Base-by-base conservation (phyloP, 2,888 invertebrate species). In the Theretra japonica region DNA sequence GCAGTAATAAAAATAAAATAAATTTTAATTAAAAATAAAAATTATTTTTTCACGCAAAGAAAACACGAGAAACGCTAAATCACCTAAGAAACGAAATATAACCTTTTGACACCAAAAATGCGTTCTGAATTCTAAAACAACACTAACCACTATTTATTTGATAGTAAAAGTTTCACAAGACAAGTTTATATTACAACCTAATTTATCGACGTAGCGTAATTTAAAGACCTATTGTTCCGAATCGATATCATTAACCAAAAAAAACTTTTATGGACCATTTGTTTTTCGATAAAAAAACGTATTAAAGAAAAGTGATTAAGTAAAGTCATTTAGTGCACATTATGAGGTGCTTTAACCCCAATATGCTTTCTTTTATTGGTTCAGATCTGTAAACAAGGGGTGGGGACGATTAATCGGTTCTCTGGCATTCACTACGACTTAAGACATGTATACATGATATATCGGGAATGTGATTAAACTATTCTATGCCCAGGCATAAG, bases 271-370 rank as follows among this genome's bases (percentile, higher is more conserved):
- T 48, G 17, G 41, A 41, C 11, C 62, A 62, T 62, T 62, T 41
- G 33, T 33, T 41, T 21, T 11, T 33, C 30, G 41, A 48, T 62
- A 62, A 65, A 48, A 65, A 65, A 48, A 23, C 23, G 65, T 65
- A 48, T 48, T 65, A 21, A 23, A 65, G 23, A 48, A 65, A 65
- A 65, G 65, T 65, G 65, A 65, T 62, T 62, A 62, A 59, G 19
- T 33, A 33, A 62, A 48, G 65, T 48, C 41, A 65, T 65, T 65
- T 65, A 25, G 23, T 15, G 41, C 17, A 17, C 23, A 2, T 65
- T 48, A 33, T 41, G 21, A 48, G 65, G 23, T 48, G 21, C 8
- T 65, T 48, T 48, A 21, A 65, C 41, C 23, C 41, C 23, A 65
- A 48, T 33, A 65, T 65, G 48, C 23, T 65, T 48, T 65, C 7